A percentile compares a stretch with the other conserved stretches of the same genome.
Conservation (phyloP, 2,113 vertebrate species). For the Paramormyrops kingsleyae region DNA sequence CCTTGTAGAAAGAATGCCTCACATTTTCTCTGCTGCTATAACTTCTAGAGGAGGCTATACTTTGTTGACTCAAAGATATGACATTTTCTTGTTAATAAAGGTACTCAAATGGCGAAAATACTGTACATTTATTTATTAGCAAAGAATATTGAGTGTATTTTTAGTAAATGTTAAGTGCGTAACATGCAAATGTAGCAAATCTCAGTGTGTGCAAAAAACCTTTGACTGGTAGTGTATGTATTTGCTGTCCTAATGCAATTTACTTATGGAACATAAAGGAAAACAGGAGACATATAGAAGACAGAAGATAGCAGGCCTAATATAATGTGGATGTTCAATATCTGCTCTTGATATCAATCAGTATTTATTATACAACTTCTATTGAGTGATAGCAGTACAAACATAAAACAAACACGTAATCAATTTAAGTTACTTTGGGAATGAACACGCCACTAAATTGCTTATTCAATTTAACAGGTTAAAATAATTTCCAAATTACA, state of each 20-base stretch:
- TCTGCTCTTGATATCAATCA: not conserved
- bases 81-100: too few relatives aligned
- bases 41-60: too few relatives aligned
- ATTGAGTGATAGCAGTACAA: not conserved
- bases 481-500: not conserved
- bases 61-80: too few relatives aligned
- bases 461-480: not conserved
- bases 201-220: too few relatives aligned
- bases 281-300: not conserved
- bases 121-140: too few relatives aligned
- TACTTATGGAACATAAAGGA: not conserved
- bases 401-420: not conserved
- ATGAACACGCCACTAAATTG: not conserved
- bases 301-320: not conserved
- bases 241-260: not conserved
- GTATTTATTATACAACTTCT: not conserved
- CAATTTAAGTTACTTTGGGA: not conserved
- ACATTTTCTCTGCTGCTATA: too few relatives aligned
- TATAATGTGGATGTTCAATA: not conserved
- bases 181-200: too few relatives aligned
- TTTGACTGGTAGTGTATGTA: not conserved
- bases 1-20: too few relatives aligned
- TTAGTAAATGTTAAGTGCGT: too few relatives aligned
- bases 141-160: too few relatives aligned
- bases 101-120: too few relatives aligned